A percentile compares a stretch with the other conserved stretches of the same genome.
Conservation (phyloP, 2,888 invertebrate species). For the Calameuta pallipes region DNA sequence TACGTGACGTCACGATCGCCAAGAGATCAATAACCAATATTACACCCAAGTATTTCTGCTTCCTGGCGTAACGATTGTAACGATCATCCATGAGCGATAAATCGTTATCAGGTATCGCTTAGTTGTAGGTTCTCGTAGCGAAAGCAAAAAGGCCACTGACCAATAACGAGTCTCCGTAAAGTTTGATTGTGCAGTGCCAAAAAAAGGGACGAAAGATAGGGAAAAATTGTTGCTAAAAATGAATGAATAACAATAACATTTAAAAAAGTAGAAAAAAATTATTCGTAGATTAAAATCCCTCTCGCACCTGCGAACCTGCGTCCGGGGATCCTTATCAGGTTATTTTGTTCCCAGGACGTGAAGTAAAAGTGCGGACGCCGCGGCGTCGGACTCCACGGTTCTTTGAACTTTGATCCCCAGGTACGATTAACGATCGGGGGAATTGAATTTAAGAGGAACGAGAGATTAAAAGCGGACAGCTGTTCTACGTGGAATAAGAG, state of each 20-base stretch:
- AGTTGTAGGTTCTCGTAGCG: not conserved
- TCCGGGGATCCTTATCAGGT: not conserved
- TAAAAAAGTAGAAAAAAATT: not conserved
- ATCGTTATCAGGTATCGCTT: not conserved
- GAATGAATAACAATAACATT: not conserved
- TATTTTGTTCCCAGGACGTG: not conserved
- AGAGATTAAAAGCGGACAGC: conserved; percentile 23
- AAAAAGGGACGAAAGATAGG: no score
- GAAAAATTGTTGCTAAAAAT: not conserved
- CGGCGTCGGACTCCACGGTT: not conserved
- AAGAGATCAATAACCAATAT: conserved; percentile 5
- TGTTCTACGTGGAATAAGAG: conserved; percentile 23
- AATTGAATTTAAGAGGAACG: conserved; percentile 24
- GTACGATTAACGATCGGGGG: conserved; percentile 15
- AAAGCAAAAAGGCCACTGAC: not conserved
- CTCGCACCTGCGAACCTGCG: not conserved
- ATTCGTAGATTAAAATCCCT: not conserved
- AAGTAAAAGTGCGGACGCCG: not conserved
- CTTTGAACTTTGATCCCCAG: conserved; percentile 11
- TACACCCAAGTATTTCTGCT: not conserved
- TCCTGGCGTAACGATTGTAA: not conserved
- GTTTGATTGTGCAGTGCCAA: not conserved
- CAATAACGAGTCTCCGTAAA: not conserved
- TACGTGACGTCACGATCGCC: not conserved
- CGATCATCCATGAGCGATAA: not conserved